Conservation (phyloP, 2,888 invertebrate genomes). For the Acholoe squamosa region DNA sequence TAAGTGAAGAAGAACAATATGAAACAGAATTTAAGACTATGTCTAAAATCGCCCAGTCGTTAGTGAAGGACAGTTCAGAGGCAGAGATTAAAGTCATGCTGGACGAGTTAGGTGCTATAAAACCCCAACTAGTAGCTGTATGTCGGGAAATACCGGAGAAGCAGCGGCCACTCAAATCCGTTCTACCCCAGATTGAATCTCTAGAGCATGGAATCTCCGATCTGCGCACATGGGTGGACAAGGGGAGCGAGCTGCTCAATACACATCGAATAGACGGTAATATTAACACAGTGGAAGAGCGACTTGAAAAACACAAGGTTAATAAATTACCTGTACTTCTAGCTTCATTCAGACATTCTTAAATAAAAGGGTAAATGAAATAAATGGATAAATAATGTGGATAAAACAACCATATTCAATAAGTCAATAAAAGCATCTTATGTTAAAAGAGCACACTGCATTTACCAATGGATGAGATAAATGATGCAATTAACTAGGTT, state of each 20-base stretch:
- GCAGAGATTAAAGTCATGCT: slow-evolving; percentile 96
- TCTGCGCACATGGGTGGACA: slow-evolving; percentile 93
- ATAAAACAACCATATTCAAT: no score
- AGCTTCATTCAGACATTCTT: no score
- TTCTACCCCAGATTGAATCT: slow-evolving; percentile 90
- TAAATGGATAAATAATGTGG: no score
- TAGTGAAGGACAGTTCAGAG: slow-evolving; percentile 94
- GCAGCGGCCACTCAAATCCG: slow-evolving; percentile 85
- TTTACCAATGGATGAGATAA: no score
- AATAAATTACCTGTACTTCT: background rate
- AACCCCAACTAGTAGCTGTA: slow-evolving; percentile 79
- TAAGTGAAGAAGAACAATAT: slow-evolving; percentile 92
- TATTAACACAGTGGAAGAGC: slow-evolving; percentile 89
- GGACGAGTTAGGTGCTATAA: slow-evolving; percentile 86
- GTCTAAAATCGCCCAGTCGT: slow-evolving; percentile 94
- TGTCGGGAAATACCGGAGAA: slow-evolving; percentile 90
- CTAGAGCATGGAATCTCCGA: slow-evolving; percentile 93
- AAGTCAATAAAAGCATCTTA: no score
- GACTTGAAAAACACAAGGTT: slow-evolving; percentile 91
- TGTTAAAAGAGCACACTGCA: no score
- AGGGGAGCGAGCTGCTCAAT: slow-evolving; percentile 90
- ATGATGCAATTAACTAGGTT: no score
- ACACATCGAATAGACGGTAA: slow-evolving; percentile 87
- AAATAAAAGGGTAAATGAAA: no score
- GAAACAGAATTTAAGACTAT: slow-evolving; percentile 95